These are phyloP conservation scores for Charina bottae DNA, from an alignment of 2,113 vertebrate species.

Conservation along the genomic window DNA sequence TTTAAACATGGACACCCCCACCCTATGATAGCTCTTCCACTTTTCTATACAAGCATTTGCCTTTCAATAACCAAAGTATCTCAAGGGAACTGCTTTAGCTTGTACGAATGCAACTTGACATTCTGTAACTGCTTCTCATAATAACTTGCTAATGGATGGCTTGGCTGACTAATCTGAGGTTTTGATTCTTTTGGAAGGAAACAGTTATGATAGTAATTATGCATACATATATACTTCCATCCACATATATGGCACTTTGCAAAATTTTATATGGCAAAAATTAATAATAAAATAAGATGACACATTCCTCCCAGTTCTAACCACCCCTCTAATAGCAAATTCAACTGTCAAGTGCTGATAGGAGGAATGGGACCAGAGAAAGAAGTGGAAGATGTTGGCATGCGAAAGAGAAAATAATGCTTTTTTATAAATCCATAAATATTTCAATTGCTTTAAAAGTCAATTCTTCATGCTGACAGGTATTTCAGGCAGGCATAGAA, in stretches of 20 bases:
- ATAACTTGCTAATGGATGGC: neutral
- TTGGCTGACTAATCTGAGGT: neutral
- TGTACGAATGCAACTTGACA: neutral
- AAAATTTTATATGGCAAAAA: neutral
- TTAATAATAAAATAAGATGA: neutral
- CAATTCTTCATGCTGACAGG: neutral
- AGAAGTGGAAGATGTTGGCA: neutral
- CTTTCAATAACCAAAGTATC: neutral
- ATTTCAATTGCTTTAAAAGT: neutral
- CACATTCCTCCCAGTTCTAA: neutral
- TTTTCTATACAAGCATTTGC: neutral
- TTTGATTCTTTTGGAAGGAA: neutral
- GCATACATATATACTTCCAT: neutral
- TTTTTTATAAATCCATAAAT: conserved; percentile 1
- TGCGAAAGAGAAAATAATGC: neutral
- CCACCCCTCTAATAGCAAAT: neutral
- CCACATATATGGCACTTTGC: neutral
- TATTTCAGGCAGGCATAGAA: neutral
- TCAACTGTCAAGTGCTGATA: neutral
- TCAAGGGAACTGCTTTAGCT: neutral
- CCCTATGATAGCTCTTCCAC: neutral
- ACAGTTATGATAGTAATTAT: neutral
- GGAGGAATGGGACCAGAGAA: neutral
- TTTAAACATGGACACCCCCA: neutral
- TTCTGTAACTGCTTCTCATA: neutral